Evolutionary conservation across 2,113 vertebrate genomes (phyloP), one percentile per base, ranked within the genome.

Genomic region (Machaerirhynchus nigripectus): DNA sequence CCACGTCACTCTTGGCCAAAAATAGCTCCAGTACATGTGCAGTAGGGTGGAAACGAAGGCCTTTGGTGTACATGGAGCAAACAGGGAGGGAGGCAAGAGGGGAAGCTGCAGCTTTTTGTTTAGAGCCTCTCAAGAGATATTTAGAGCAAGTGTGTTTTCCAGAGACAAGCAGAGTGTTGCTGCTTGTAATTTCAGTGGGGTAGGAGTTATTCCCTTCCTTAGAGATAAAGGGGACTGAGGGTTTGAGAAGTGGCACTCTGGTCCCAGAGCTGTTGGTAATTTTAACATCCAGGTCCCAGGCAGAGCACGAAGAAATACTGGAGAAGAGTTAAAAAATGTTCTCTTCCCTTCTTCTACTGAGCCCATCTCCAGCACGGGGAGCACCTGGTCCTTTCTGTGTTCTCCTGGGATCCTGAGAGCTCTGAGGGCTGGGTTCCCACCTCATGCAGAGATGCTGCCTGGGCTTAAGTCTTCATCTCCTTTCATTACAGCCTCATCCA

Each of bases 1-100:
- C 88, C 73, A 64, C 86, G 69, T 96, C 95, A 95, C 90, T 84
- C 49, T 19, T 60, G 46, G 83, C 95, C 92, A 89, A 84, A 97
- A 97, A 97, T 97, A 97, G 92, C 96, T 89, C 6, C 33, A 30
- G 88, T 89, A 9, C 49, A 39, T 93, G 96, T 96, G 93, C 96
- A 89, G 33, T 64, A 93, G 92, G 93, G 95, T 96, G 95, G 96
- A 97, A 96, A 87, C 0, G 7, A 68, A 78, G 89, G 89, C 95
- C 67, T 78, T 78, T 61, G 76, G 88, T 96, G 61, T 35, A 9
- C 69, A 14, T 8, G 53, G 59, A 89, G 93, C 96, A 88, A 90
- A 74, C 47, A 30, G 88, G 82, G 61, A 91, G 78, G 46, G 57
- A 81, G 80, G 83, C 2, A 7, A 42, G 76, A 73, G 63, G 84